phyloP scores from a whole-genome alignment of 2,888 invertebrate genomes.

The Allygus modestus region DNA sequence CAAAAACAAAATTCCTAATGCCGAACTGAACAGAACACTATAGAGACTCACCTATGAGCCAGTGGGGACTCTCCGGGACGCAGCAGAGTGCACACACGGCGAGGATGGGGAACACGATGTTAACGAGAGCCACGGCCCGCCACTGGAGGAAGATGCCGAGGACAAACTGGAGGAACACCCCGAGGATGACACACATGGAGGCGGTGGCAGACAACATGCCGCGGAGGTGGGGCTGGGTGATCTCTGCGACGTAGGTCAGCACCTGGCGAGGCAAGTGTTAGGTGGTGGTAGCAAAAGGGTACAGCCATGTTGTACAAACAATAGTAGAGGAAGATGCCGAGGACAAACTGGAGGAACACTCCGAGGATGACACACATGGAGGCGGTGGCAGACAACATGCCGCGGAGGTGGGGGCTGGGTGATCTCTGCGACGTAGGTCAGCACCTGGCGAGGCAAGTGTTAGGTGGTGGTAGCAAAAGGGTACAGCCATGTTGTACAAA shows the following conservation, averaged over 20 bases:
- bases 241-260: conserved; percentile 90
- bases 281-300: too few species aligned
- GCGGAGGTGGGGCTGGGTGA: conserved; percentile 87
- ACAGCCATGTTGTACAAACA: too few species aligned
- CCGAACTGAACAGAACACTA: too few species aligned
- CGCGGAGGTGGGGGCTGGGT: conserved; percentile 88
- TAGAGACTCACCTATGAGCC: conserved; percentile 81
- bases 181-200: conserved; percentile 85
- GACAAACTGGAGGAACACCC: conserved; percentile 86
- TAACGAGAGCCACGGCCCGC: conserved; percentile 83
- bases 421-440: conserved; percentile 91
- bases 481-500: too few species aligned
- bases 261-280: conserved; percentile 77
- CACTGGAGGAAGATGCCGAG: conserved; percentile 84
- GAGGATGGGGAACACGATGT: conserved; percentile 75
- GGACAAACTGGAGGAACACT: conserved; percentile 85
- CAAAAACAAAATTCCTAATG: too few species aligned
- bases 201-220: conserved; percentile 87
- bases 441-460: conserved; percentile 81
- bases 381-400: conserved; percentile 85
- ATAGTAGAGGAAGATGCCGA: conserved; percentile 85
- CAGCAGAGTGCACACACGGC: conserved; percentile 81
- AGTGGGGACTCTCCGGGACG: conserved; percentile 90
- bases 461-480: too few species aligned
- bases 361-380: conserved; percentile 87